Conservation (phyloP, 2,888 invertebrate species). For the Quadriops clusia region DNA sequence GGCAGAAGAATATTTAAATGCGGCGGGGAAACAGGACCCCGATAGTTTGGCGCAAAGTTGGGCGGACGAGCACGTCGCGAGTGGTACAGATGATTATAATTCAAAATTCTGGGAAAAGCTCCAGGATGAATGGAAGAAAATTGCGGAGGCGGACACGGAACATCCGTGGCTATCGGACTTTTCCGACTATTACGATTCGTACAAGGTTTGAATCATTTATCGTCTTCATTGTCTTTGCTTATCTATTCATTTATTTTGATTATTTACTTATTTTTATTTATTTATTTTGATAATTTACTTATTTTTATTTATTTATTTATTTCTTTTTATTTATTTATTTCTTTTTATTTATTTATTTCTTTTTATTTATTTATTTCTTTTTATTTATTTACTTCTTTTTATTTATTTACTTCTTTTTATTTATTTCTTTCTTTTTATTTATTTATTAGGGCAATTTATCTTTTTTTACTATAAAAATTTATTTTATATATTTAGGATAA, state of each 20-base stretch:
- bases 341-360: too few relatives aligned
- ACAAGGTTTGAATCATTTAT: conserved; percentile 38
- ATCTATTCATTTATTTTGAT: too few relatives aligned
- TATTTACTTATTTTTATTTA: too few relatives aligned
- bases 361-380: too few relatives aligned
- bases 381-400: too few relatives aligned
- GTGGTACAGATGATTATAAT: conserved; percentile 54
- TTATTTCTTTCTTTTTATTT: too few relatives aligned
- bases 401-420: too few relatives aligned
- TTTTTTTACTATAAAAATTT: conserved; percentile 3
- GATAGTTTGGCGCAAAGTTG: conserved; percentile 24
- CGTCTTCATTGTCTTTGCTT: too few relatives aligned
- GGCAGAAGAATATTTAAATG: conserved; percentile 37
- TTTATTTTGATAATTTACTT: too few relatives aligned
- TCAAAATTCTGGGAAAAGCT: conserved; percentile 50
- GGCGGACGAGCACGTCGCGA: conserved; percentile 32
- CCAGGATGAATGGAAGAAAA: conserved; percentile 68
- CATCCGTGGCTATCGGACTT: conserved; percentile 64
- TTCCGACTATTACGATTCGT: conserved; percentile 48
- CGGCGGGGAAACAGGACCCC: conserved; percentile 22
- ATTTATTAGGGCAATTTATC: too few relatives aligned
- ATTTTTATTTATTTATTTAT: too few relatives aligned
- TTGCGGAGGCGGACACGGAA: conserved; percentile 55
- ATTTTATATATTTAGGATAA: conserved; percentile 3
- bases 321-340: too few relatives aligned